phyloP scores from a whole-genome alignment of 2,113 vertebrate species.

The Syrmaticus mikado region DNA sequence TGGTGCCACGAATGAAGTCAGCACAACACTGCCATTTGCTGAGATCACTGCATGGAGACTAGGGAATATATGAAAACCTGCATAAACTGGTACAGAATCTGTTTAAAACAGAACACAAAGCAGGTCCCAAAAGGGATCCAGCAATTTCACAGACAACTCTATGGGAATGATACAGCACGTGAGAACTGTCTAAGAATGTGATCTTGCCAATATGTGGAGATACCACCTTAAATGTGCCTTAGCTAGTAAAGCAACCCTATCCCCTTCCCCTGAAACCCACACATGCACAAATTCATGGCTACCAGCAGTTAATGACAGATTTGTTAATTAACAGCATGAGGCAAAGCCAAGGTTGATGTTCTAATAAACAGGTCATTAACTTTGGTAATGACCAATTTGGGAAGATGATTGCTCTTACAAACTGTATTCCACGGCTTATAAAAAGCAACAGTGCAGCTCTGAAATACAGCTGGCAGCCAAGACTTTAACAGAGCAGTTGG shows the following conservation, averaged over 20 bases:
- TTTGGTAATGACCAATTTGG: conserved; percentile 83
- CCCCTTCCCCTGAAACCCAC: background rate
- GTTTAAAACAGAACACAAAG: conserved; percentile 16
- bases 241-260: conserved; percentile 43
- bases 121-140: background rate
- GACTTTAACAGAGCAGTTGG: conserved; percentile 40
- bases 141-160: background rate
- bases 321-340: conserved; percentile 82
- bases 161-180: background rate
- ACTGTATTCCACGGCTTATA: conserved; percentile 72
- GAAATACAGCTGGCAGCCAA: conserved; percentile 65
- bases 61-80: background rate
- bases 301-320: conserved; percentile 79
- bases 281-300: conserved; percentile 53
- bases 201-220: conserved; percentile 41
- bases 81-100: background rate
- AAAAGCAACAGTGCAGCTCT: conserved; percentile 65
- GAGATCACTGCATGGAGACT: background rate
- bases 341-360: conserved; percentile 84
- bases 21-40: background rate
- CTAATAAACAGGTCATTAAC: conserved; percentile 86
- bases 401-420: conserved; percentile 81
- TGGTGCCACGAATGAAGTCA: background rate
- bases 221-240: conserved; percentile 52
- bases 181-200: conserved; percentile 1